phyloP scores from a whole-genome alignment of 2,797 vertebrate species.

The Girardinus metallicus region DNA sequence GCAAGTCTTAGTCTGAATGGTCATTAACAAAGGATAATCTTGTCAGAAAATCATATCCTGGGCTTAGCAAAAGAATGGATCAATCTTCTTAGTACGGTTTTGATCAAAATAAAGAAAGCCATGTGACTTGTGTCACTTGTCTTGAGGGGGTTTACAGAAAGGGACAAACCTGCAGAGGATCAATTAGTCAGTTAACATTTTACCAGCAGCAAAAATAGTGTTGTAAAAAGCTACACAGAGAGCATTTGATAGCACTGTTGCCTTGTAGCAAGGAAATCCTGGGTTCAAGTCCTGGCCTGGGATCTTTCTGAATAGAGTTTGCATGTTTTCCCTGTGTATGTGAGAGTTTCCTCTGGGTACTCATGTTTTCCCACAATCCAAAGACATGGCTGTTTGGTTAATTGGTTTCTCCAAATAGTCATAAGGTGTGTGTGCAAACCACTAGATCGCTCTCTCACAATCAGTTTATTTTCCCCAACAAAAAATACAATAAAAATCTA shows the following conservation, averaged over 20 bases:
- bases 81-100: neutral
- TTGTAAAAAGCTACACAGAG: neutral
- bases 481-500: neutral
- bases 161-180: neutral
- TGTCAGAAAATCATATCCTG: conserved; percentile 4
- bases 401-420: too few species aligned
- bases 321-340: too few species aligned
- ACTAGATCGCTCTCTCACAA: neutral
- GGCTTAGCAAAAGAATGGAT: neutral
- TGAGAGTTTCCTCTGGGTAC: too few species aligned
- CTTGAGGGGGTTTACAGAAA: neutral
- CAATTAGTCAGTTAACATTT: neutral
- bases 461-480: neutral
- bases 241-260: neutral
- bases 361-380: too few species aligned
- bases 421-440: too few species aligned
- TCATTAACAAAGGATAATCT: neutral
- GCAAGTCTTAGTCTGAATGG: neutral
- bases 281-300: too few species aligned
- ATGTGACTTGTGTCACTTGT: neutral
- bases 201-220: neutral
- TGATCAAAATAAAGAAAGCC: conserved; percentile 5
- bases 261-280: too few species aligned
- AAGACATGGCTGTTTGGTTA: too few species aligned
- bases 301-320: too few species aligned